Evolutionary conservation across 2,797 vertebrate genomes (phyloP), one percentile per base, ranked within the genome.

Genomic region (Botia kubotai): DNA sequence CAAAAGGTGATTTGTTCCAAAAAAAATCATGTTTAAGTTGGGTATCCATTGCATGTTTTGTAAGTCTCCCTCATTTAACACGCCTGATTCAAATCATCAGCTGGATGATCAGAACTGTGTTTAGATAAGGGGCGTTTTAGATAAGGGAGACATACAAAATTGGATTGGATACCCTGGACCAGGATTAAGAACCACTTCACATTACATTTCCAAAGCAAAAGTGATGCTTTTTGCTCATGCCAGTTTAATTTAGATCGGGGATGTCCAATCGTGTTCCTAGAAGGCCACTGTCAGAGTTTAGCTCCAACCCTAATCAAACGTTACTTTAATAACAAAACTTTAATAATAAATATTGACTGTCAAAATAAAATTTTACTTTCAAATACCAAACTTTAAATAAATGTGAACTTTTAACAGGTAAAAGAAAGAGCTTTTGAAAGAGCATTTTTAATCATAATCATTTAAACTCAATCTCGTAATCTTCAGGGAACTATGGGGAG

Each of bases 401-500:
- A 46, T 48, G 48, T 55, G 43, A 62, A 23, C 16, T 62, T 75
- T 16, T 52, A 17, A 52, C 10, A 14, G 21, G 13, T 57, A 50
- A 55, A 77, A 48, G 72, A 58, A 39, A 33, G 33, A 53, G 43
- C 43, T 46, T 46, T 46, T 46, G 2, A 46, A 11, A n/a, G n/a
- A n/a, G n/a, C 10, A 46, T 46, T 46, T 46, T 39, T 39, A 10
- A 46, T 10, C 10, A 11, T 46, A 46, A 46, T 46, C 10, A 46
- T 46, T 46, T 2, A 46, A 46, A 8, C 33, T 17, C 4, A 57
- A 62, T 58, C 10, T 84, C 0, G 33, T 57, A 5, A 73, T 88
- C 88, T 69, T 60, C 29, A 99, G 98, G 98, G 85, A 99, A 99
- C 90, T 99, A 99, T 6, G 98, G 98, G 2, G 98, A 99, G 91